These are phyloP conservation scores for Macquaria australasica DNA, from an alignment of 2,113 vertebrate species.

Conservation along the genomic window DNA sequence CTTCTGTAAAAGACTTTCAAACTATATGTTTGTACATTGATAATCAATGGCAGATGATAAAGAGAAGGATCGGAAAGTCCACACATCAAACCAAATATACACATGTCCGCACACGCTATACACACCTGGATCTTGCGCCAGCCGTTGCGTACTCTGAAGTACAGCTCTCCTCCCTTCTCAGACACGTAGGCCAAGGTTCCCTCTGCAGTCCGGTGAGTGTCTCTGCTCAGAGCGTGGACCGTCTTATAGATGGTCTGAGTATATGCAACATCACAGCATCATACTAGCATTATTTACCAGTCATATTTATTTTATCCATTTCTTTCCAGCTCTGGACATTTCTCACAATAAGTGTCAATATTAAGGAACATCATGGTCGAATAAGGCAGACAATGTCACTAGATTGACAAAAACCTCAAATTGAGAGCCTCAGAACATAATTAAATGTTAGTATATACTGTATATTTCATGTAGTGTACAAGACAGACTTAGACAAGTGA, in stretches of 20 bases:
- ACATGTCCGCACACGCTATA: background rate
- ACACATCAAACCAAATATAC: background rate
- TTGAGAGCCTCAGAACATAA: background rate
- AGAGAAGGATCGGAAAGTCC: background rate
- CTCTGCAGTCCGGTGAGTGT: conserved; percentile 84
- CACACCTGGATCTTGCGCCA: conserved; percentile 93
- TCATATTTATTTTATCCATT: background rate
- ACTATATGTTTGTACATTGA: background rate
- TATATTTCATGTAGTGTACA: background rate
- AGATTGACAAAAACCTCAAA: background rate
- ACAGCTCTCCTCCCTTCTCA: conserved; percentile 90
- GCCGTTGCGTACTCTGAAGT: conserved; percentile 87
- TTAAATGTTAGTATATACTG: no score
- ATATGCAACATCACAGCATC: conserved; percentile 21
- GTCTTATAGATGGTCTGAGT: conserved; percentile 86
- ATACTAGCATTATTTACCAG: background rate
- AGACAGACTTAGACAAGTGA: background rate
- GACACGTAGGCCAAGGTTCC: conserved; percentile 90
- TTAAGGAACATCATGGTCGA: background rate
- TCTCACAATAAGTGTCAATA: background rate
- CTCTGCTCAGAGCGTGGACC: conserved; percentile 85
- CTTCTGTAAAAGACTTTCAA: background rate
- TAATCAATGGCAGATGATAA: background rate
- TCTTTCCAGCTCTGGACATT: background rate
- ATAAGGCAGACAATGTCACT: background rate